Evolutionary conservation across 2,797 vertebrate genomes (phyloP).

Genomic region (Lepidocolaptes lacrymiger): DNA sequence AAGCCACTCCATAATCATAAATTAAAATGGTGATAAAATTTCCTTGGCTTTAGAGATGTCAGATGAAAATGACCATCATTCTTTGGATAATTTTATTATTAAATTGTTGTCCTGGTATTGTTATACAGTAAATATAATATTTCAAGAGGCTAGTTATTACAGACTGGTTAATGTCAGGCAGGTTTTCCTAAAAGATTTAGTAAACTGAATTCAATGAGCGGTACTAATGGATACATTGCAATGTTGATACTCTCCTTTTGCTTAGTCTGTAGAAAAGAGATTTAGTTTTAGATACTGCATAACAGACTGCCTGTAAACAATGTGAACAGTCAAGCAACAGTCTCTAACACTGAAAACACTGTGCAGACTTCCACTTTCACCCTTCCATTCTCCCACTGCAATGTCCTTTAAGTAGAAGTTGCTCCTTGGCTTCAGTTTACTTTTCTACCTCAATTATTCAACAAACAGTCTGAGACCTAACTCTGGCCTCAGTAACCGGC

Average conservation of each 20-base stretch:
- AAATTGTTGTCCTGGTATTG: not conserved
- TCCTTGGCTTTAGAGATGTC: not conserved
- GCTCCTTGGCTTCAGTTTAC: not conserved
- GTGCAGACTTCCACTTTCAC: not conserved
- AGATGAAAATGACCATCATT: constrained; percentile 7
- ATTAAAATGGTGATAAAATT: constrained; percentile 41
- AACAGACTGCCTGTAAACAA: not conserved
- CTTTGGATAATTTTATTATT: not conserved
- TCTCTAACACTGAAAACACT: not conserved
- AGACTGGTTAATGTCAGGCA: not conserved
- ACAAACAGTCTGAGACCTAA: not conserved
- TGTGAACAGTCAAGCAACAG: not conserved
- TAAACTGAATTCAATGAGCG: not conserved
- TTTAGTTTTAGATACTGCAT: not conserved
- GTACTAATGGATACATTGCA: not conserved
- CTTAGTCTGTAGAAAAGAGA: not conserved
- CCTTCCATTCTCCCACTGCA: not conserved
- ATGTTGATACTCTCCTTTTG: not conserved
- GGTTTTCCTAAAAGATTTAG: not conserved
- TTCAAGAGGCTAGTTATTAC: not conserved
- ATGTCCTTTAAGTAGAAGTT: not conserved
- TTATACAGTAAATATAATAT: not conserved
- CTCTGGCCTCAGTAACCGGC: not conserved
- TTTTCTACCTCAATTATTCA: not conserved
- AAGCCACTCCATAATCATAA: constrained; percentile 10